phyloP scores from a whole-genome alignment of 2,113 vertebrate species.

The Mustela lutreola region DNA sequence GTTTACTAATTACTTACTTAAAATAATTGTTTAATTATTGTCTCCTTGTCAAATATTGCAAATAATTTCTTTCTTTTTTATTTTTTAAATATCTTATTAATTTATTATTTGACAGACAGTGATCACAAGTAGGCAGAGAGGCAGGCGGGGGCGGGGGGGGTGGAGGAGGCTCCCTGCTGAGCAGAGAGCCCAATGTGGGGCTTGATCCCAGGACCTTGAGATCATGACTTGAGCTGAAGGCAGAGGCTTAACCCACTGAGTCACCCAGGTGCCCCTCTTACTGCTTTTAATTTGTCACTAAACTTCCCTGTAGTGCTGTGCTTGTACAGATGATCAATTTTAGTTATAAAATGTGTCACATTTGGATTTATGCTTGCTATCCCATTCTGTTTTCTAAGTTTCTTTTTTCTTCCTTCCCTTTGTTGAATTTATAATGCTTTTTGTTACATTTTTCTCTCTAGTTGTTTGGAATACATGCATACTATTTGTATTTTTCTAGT shows the following conservation, averaged over 20 bases:
- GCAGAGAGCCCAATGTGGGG: too few species aligned
- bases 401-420: neutral
- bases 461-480: neutral
- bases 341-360: neutral
- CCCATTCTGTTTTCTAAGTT: neutral
- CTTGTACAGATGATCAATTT: neutral
- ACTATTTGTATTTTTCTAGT: neutral
- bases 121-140: too few species aligned
- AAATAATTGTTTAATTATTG: neutral
- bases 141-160: too few species aligned
- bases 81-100: too few species aligned
- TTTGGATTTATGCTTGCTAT: neutral
- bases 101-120: too few species aligned
- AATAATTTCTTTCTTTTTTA: neutral
- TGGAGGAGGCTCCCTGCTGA: too few species aligned
- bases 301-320: neutral
- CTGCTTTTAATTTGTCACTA: neutral
- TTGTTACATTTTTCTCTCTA: neutral
- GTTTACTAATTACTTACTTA: neutral
- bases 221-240: too few species aligned
- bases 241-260: too few species aligned
- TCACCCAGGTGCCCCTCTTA: neutral
- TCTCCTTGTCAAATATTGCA: neutral
- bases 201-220: too few species aligned
- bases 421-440: constrained; percentile 8